phyloP scores from a whole-genome alignment of 2,888 invertebrate species.

The Synanthedon myopaeformis region DNA sequence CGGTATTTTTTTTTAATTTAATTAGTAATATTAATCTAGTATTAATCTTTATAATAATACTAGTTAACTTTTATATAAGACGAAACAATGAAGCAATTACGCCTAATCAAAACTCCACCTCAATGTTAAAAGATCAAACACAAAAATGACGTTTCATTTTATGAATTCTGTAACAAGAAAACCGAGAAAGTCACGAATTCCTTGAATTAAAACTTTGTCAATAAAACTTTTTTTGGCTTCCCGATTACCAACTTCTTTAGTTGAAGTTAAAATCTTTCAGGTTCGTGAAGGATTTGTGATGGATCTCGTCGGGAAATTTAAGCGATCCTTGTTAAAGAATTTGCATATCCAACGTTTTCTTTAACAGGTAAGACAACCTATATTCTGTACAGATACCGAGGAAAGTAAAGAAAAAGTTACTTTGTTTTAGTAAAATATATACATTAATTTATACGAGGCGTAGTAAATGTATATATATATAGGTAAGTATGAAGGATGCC shows the following conservation, averaged over 20 bases:
- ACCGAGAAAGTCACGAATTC: conserved; percentile 22
- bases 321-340: neutral
- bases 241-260: conserved; percentile 23
- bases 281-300: conserved; percentile 8
- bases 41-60: too few species aligned
- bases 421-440: too few species aligned
- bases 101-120: neutral
- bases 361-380: too few species aligned
- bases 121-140: conserved; percentile 3
- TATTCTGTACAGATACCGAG: too few species aligned
- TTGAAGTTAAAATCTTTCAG: conserved; percentile 5
- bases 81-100: neutral
- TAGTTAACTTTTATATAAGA: too few species aligned
- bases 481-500: too few species aligned
- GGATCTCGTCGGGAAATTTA: neutral
- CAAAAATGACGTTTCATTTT: conserved; percentile 22
- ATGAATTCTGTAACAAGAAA: conserved; percentile 24
- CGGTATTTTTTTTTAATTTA: too few species aligned
- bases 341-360: neutral
- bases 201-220: conserved; percentile 47
- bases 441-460: too few species aligned
- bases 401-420: too few species aligned
- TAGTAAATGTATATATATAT: too few species aligned
- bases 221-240: conserved; percentile 54
- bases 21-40: too few species aligned